A percentile compares a stretch with the other conserved stretches of the same genome.
phyloP scores from a whole-genome alignment of 2,113 vertebrate species.

The Elachura formosa region DNA sequence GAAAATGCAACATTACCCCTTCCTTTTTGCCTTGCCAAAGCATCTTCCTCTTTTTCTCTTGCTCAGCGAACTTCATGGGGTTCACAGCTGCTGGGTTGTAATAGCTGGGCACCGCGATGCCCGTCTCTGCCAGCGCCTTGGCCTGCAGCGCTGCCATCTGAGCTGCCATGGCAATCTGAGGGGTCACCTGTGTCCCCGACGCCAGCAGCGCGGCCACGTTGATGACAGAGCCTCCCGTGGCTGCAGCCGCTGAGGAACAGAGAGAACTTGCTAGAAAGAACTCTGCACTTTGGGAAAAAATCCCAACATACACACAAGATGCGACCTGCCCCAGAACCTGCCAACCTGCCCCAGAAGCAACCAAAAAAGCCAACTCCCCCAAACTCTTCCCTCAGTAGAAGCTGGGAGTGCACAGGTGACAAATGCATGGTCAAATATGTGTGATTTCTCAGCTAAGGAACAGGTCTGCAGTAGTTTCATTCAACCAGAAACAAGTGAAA shows the following conservation, averaged over 20 bases:
- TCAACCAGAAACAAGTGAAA: neutral
- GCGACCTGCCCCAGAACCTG: neutral
- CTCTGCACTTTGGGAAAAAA: neutral
- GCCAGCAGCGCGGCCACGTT: slow-evolving; percentile 95
- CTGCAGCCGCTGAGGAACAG: slow-evolving; percentile 67
- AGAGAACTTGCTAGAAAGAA: neutral
- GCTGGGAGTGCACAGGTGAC: neutral
- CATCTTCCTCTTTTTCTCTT: slow-evolving; percentile 96
- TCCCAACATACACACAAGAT: neutral
- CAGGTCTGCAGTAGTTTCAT: neutral
- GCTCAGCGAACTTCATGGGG: slow-evolving; percentile 96
- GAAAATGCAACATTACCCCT: slow-evolving; percentile 76
- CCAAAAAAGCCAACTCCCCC: neutral
- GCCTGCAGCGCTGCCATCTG: slow-evolving; percentile 98
- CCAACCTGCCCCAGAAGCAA: neutral
- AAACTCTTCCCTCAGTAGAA: neutral
- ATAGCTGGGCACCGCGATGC: slow-evolving; percentile 96
- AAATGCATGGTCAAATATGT: neutral
- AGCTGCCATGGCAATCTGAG: slow-evolving; percentile 97
- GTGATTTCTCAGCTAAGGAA: neutral
- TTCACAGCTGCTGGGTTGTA: slow-evolving; percentile 97
- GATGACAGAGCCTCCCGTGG: slow-evolving; percentile 83
- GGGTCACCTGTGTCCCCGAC: slow-evolving; percentile 95
- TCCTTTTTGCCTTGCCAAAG: slow-evolving; percentile 99
- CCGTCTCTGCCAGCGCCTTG: slow-evolving; percentile 93